Percentiles rank a stretch among this genome's conserved stretches.
Conservation (phyloP, 1,140 invertebrate species). For the Neodiprion fabricii region DNA sequence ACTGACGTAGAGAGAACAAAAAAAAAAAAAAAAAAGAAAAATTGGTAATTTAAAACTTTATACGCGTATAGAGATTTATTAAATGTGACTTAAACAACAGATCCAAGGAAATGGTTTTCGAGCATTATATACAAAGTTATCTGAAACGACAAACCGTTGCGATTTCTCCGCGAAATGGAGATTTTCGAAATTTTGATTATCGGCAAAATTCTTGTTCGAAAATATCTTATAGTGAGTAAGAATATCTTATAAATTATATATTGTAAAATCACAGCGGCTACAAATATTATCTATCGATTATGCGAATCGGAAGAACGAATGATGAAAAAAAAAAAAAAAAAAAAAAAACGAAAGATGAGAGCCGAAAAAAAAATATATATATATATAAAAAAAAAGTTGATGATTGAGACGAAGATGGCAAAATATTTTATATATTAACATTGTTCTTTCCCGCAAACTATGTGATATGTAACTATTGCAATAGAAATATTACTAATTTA, state of each 20-base stretch:
- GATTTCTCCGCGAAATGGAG: neutral
- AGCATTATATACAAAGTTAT: neutral
- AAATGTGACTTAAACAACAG: too few species aligned
- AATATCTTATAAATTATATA: neutral
- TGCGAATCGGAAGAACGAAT: constrained; percentile 15
- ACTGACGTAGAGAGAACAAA: neutral
- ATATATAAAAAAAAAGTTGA: constrained; percentile 11
- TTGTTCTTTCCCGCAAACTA: constrained; percentile 45
- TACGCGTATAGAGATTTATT: too few species aligned
- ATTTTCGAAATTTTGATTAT: constrained; percentile 12
- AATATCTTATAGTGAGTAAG: neutral
- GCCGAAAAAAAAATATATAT: constrained; percentile 22
- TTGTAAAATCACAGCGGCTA: too few species aligned
- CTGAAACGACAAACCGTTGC: neutral
- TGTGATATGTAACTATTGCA: constrained; percentile 57
- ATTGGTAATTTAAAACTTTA: neutral
- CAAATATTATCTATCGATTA: too few species aligned
- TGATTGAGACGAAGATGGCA: neutral
- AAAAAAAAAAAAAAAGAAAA: neutral
- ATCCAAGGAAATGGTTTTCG: too few species aligned
- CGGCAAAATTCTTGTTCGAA: neutral
- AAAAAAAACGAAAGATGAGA: constrained; percentile 13
- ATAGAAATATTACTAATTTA: constrained; percentile 46
- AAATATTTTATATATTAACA: constrained; percentile 24
- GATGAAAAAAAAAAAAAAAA: constrained; percentile 13